A percentile compares a stretch with the other conserved stretches of the same genome.
phyloP scores from a whole-genome alignment of 2,113 vertebrate species.

The Prinia subflava region DNA sequence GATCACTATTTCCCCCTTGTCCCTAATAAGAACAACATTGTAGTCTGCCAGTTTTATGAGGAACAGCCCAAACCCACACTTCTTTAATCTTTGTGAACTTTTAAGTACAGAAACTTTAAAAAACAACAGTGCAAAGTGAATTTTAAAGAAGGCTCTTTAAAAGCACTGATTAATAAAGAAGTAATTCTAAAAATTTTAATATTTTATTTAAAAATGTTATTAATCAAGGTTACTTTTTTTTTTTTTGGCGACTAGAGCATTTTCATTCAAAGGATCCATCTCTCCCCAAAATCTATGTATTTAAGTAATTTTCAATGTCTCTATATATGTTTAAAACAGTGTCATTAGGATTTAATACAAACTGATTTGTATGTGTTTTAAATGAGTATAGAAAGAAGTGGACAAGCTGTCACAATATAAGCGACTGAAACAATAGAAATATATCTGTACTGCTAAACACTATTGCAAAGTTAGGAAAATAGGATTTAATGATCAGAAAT shows the following conservation, averaged over 20 bases:
- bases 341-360: neutral
- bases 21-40: neutral
- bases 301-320: neutral
- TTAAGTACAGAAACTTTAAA: neutral
- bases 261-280: neutral
- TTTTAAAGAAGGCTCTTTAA: neutral
- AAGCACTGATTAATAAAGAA: neutral
- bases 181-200: neutral
- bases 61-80: neutral
- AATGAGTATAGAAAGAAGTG: neutral
- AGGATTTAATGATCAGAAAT: neutral
- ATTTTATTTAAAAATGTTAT: neutral
- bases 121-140: neutral
- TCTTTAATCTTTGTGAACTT: neutral
- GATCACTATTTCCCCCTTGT: neutral
- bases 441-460: neutral
- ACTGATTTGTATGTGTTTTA: neutral
- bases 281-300: neutral
- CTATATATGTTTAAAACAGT: neutral
- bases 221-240: neutral
- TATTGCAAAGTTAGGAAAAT: neutral
- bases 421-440: neutral
- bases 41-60: neutral
- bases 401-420: neutral
- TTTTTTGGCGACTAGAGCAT: neutral